These are phyloP conservation scores for Cenopis cana DNA, from an alignment of 2,888 invertebrate genomes.

Conservation along the genomic window DNA sequence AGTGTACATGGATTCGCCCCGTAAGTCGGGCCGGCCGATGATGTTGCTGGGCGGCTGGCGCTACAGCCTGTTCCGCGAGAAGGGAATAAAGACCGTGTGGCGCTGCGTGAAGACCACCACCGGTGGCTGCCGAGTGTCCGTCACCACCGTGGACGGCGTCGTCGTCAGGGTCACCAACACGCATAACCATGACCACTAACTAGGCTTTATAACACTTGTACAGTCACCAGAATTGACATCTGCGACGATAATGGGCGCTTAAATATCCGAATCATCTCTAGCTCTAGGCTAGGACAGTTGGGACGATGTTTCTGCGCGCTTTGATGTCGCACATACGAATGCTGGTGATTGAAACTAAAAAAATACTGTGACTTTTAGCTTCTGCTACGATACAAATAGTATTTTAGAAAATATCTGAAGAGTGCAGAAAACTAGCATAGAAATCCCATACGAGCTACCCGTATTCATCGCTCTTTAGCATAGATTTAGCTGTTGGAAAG, in stretches of 20 bases:
- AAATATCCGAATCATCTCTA: too few relatives aligned
- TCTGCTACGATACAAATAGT: too few relatives aligned
- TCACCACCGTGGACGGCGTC: slow-evolving; percentile 25
- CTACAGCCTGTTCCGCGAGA: slow-evolving; percentile 13
- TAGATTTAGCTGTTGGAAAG: not conserved
- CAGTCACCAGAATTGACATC: too few relatives aligned
- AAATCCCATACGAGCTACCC: not conserved
- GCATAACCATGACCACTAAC: slow-evolving; percentile 14
- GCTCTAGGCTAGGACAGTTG: too few relatives aligned
- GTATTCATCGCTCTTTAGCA: not conserved
- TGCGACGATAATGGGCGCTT: too few relatives aligned
- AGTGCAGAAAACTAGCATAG: not conserved
- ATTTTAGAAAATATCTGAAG: not conserved
- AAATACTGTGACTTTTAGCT: too few relatives aligned
- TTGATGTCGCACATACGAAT: too few relatives aligned
- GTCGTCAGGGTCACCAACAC: slow-evolving; percentile 19
- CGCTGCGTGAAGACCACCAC: slow-evolving; percentile 31
- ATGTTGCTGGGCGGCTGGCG: slow-evolving; percentile 16
- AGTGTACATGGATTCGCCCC: slow-evolving; percentile 10
- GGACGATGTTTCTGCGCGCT: too few relatives aligned
- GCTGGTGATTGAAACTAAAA: too few relatives aligned
- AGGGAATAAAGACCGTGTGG: slow-evolving; percentile 52
- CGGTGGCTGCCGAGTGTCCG: slow-evolving; percentile 6
- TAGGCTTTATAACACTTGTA: not conserved
- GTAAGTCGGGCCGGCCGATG: slow-evolving; percentile 2